Conservation (phyloP, 2,797 vertebrate species). For the Phrynocephalus vlangalii region DNA sequence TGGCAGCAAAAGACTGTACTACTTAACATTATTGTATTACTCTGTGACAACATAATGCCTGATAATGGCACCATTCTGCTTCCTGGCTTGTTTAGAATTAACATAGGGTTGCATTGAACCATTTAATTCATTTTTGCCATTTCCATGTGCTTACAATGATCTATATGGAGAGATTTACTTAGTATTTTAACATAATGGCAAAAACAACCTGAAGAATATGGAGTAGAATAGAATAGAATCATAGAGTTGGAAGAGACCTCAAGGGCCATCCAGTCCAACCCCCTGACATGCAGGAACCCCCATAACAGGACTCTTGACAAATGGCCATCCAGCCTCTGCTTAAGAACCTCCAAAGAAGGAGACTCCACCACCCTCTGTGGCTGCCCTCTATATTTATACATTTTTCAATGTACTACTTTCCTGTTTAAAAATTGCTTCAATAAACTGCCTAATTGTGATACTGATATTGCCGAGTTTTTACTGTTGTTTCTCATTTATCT, state of each 20-base stretch:
- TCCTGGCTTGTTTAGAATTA: background rate
- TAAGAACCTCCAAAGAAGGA: too few species aligned
- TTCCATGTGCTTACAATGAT: constrained; percentile 16
- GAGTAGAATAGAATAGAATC: too few species aligned
- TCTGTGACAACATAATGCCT: background rate
- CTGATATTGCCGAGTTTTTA: background rate
- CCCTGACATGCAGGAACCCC: too few species aligned
- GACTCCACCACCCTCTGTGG: too few species aligned
- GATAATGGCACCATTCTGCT: background rate
- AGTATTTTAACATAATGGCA: constrained; percentile 13
- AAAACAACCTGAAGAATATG: background rate
- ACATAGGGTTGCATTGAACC: background rate
- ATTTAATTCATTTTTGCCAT: constrained; percentile 3
- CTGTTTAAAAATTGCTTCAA: background rate
- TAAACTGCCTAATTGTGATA: background rate
- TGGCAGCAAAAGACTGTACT: too few species aligned
- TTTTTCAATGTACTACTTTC: background rate
- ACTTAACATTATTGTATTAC: background rate
- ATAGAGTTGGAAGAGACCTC: too few species aligned
- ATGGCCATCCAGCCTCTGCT: too few species aligned
- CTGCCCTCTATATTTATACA: background rate
- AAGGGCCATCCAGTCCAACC: too few species aligned
- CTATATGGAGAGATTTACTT: constrained; percentile 4
- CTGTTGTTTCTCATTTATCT: background rate
- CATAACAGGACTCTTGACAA: too few species aligned